Base-by-base conservation (phyloP, 2,113 vertebrate genomes). In the Taurulus bubalis region DNA sequence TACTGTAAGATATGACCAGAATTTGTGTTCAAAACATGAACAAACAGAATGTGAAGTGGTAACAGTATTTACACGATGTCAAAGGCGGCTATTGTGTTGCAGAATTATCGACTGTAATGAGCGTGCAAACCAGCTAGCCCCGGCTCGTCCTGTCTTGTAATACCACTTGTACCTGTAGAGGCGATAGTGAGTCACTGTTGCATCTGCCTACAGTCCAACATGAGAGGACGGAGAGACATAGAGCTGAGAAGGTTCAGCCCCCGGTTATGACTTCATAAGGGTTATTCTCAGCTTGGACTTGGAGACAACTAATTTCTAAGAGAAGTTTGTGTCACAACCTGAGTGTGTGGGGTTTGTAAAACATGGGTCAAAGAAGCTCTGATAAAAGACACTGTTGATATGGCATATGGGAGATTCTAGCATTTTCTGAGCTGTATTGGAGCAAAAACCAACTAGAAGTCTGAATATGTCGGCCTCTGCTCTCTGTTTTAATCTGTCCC, bases 221-320 rank as follows among this genome's bases (percentile, higher is more conserved):
- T 20, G 47, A 49, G 47, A 49, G 16, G 47, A 49, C 6, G 47
- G 47, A 49, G 45, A 45, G 15, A 47, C 30, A 32, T 6, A 47
- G 45, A 47, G 45, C 45, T 42, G 40, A 42, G 40, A 42, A 42
- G 40, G 11, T 42, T 14, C 40, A 42, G 40, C 40, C 10, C 40
- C 40, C 40, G 40, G 11, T 42, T 14, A 42, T 42, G 40, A 14
- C 40, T 3, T 42, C 64, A 69, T 59, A 20, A 28, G 12, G 47
- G 49, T 65, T 55, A 38, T 58, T 56, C 60, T 45, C 45, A 26
- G 60, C n/a, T 64, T 51, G 40, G 22, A 55, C 32, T 68, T 12
- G 24, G 58, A 79, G 69, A 34, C 45, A 40, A 62, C n/a, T 3
- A 32, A 32, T 80, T 65, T 49, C 42, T 42, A 26, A 55, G 63